Evolutionary conservation across 92 coral and sea anemone species (phyloP).

Genomic region (Palythoa caribaeorum): DNA sequence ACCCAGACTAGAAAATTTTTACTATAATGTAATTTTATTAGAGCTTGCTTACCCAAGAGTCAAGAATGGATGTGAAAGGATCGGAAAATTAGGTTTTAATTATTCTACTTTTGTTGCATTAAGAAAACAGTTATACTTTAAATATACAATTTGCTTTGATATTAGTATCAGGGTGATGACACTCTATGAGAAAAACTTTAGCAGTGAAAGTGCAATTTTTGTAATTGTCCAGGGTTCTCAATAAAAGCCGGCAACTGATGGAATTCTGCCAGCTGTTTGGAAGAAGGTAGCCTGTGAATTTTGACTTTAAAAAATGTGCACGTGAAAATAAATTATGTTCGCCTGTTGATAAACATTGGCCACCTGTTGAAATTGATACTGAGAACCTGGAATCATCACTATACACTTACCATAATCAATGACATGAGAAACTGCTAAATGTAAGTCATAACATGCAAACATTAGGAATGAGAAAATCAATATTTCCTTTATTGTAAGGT

Average conservation of each 20-base stretch:
- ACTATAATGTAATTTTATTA: slow-evolving; percentile 54
- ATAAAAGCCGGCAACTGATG: too few species aligned
- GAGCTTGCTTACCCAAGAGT: slow-evolving; percentile 73
- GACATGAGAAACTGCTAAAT: neutral
- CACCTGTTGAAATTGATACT: neutral
- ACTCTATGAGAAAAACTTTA: neutral
- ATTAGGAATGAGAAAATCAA: too few species aligned
- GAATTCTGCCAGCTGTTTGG: too few species aligned
- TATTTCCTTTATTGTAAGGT: too few species aligned
- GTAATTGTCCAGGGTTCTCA: neutral
- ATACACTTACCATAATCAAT: too few species aligned
- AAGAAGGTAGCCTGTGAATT: too few species aligned
- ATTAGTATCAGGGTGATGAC: too few species aligned
- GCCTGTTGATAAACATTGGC: too few species aligned
- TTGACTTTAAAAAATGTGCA: too few species aligned
- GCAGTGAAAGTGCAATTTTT: neutral
- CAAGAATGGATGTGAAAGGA: slow-evolving; percentile 57
- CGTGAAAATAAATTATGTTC: too few species aligned
- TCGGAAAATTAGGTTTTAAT: slow-evolving; percentile 63
- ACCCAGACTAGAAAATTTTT: slow-evolving; percentile 51
- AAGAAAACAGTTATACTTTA: neutral
- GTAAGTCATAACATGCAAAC: neutral
- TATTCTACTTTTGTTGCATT: slow-evolving; percentile 36
- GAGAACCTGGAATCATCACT: too few species aligned
- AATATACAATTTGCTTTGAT: neutral